phyloP scores from a whole-genome alignment of 1,140 invertebrate species.

The Drosophila littoralis region DNA sequence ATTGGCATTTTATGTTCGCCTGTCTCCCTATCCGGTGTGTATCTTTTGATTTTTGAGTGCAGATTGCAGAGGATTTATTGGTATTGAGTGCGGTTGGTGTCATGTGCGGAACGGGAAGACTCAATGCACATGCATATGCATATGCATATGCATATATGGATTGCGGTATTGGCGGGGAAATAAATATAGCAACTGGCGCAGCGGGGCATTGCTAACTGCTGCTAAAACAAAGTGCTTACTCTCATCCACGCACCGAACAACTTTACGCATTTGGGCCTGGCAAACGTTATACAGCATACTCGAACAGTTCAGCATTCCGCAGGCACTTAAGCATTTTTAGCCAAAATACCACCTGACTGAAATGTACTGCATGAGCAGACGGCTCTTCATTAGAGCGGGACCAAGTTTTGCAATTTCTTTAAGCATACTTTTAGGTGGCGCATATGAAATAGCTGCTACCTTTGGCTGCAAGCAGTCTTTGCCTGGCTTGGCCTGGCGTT shows the following conservation, averaged over 20 bases:
- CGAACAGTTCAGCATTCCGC: slow-evolving; percentile 13
- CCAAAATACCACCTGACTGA: slow-evolving; percentile 11
- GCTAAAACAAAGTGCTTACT: slow-evolving; percentile 23
- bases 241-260: slow-evolving; percentile 15
- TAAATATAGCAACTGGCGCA: background rate
- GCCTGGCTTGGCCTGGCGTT: background rate
- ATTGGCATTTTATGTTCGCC: slow-evolving; percentile 80
- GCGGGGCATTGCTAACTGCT: slow-evolving; percentile 9
- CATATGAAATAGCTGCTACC: slow-evolving; percentile 61
- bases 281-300: background rate
- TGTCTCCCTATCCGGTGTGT: slow-evolving; percentile 58
- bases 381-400: slow-evolving; percentile 33
- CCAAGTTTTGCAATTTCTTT: slow-evolving; percentile 64
- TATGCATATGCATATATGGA: background rate
- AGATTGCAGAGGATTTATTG: slow-evolving; percentile 78
- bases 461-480: slow-evolving; percentile 23
- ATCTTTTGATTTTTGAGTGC: slow-evolving; percentile 81
- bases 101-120: background rate
- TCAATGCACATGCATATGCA: background rate
- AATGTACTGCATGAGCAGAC: slow-evolving; percentile 6
- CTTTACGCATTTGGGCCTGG: background rate
- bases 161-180: background rate
- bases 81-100: slow-evolving; percentile 64
- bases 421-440: slow-evolving; percentile 74
- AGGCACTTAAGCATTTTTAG: slow-evolving; percentile 19